Base-by-base conservation (phyloP, 2,113 vertebrate genomes). In the Panurus biarmicus region DNA sequence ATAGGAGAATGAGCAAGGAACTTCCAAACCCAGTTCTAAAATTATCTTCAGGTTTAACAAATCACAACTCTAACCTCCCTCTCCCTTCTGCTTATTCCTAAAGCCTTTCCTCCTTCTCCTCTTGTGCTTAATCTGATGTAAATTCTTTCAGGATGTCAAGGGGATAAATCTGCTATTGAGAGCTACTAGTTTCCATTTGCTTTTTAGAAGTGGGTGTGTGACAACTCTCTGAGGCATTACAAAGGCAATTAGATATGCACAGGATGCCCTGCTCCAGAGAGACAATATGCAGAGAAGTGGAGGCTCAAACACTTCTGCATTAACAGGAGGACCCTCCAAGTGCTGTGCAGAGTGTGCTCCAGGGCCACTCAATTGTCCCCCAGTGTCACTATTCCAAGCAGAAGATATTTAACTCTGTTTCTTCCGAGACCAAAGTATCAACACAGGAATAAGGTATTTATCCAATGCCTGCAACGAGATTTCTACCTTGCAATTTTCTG, bases 141-240 rank as follows among this genome's bases (percentile, higher is more conserved):
- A 84, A 91, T 56, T 77, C 87, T 85, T 77, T 42, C 58, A 64
- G 44, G 75, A 87, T 74, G 73, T 78, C 73, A 64, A 58, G 57
- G 53, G 87, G 61, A 93, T 94, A 91, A 95, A 93, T 60, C 65
- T 56, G 61, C 84, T 85, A 51, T 88, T 75, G 92, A 67, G 65
- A 90, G 66, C 80, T 69, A 38, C 44, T 36, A 42, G 53, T 64
- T 92, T 69, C 71, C 83, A 85, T 79, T 76, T 71, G 62, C 71
- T 75, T 75, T 87, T 36, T 12, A 74, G 48, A 66, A 93, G 56
- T 20, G 62, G 78, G 71, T 42, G 72, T 62, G 26, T 54, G 48
- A 69, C 62, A 65, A 65, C 62, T 65, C 73, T 85, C 38, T 31
- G 58, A 80, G 77, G 85, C 76, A 53, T 60, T 72, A 44, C 21